Conservation (phyloP, 2,797 vertebrate genomes). For the Channa striata region DNA sequence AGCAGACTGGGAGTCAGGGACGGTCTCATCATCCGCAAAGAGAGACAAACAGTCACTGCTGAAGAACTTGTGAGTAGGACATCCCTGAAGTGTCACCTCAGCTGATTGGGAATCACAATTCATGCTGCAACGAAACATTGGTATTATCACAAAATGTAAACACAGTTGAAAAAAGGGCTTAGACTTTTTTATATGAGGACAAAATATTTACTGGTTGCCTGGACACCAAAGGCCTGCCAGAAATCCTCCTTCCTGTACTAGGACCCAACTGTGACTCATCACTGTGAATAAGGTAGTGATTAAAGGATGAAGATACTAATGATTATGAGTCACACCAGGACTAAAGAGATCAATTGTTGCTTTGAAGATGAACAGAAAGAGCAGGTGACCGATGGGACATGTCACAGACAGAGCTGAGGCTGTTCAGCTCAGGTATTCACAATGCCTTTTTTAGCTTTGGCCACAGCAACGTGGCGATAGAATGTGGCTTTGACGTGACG, state of each 20-base stretch:
- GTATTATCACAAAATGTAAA: constrained; percentile 5
- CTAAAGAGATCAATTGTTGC: constrained; percentile 46
- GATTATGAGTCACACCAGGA: constrained; percentile 47
- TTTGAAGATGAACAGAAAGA: constrained; percentile 45
- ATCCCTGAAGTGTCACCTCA: constrained; percentile 5
- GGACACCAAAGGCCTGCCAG: constrained; percentile 42
- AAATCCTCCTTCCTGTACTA: constrained; percentile 24
- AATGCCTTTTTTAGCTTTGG: constrained; percentile 49
- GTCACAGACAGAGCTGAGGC: constrained; percentile 15
- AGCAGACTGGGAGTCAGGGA: constrained; percentile 82
- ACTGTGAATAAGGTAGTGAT: constrained; percentile 39
- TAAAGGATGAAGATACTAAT: constrained; percentile 53
- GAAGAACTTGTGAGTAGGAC: constrained; percentile 80
- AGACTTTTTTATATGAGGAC: constrained; percentile 18
- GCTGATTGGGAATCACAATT: constrained; percentile 1
- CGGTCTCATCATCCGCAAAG: constrained; percentile 84
- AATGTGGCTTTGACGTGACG: constrained; percentile 28
- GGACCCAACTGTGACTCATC: constrained; percentile 40
- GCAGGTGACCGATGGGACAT: constrained; percentile 47
- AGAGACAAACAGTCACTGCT: constrained; percentile 70
- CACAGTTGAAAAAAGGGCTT: constrained; percentile 13
- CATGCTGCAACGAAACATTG: constrained; percentile 8
- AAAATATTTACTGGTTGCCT: constrained; percentile 72
- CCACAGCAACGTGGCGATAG: constrained; percentile 24
- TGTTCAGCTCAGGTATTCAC: constrained; percentile 30